phyloP scores from a whole-genome alignment of 1,140 invertebrate species.

The Nixonia krombeini region DNA sequence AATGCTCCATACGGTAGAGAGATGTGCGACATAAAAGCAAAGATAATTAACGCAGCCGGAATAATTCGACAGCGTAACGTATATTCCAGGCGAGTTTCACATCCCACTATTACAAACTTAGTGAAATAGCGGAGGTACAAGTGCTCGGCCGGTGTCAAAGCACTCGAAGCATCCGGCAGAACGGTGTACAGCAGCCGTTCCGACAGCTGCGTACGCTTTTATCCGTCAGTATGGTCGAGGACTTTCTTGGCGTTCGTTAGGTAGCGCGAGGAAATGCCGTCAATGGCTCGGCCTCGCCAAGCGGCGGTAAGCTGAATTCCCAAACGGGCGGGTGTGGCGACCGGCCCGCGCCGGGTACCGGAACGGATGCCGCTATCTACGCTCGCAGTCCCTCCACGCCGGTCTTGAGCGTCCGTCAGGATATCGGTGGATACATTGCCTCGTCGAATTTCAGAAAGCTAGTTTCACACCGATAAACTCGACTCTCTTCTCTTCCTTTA shows the following conservation, averaged over 20 bases:
- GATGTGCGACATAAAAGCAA: neutral
- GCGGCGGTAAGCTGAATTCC: constrained; percentile 69
- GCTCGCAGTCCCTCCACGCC: constrained; percentile 26
- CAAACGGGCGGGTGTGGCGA: constrained; percentile 73
- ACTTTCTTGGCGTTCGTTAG: constrained; percentile 39
- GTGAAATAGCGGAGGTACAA: constrained; percentile 37
- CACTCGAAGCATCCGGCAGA: constrained; percentile 38
- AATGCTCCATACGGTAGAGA: too few species aligned
- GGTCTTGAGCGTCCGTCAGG: constrained; percentile 5
- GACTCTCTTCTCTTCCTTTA: too few species aligned
- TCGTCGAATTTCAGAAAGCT: constrained; percentile 13
- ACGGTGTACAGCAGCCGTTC: constrained; percentile 31
- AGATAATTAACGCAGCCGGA: constrained; percentile 42
- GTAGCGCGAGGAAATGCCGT: constrained; percentile 19
- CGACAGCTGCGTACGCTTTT: constrained; percentile 43
- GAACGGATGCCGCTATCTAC: constrained; percentile 61
- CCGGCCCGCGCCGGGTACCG: constrained; percentile 67
- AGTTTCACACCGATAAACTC: too few species aligned
- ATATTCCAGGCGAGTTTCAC: constrained; percentile 10
- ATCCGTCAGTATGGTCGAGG: constrained; percentile 20
- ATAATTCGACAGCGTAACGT: neutral
- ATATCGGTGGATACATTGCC: neutral
- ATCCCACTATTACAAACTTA: constrained; percentile 39
- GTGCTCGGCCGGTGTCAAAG: constrained; percentile 42
- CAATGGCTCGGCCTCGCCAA: constrained; percentile 42